These are phyloP conservation scores for Penaeus chinensis DNA, from an alignment of 1,140 invertebrate species.

Conservation along the genomic window DNA sequence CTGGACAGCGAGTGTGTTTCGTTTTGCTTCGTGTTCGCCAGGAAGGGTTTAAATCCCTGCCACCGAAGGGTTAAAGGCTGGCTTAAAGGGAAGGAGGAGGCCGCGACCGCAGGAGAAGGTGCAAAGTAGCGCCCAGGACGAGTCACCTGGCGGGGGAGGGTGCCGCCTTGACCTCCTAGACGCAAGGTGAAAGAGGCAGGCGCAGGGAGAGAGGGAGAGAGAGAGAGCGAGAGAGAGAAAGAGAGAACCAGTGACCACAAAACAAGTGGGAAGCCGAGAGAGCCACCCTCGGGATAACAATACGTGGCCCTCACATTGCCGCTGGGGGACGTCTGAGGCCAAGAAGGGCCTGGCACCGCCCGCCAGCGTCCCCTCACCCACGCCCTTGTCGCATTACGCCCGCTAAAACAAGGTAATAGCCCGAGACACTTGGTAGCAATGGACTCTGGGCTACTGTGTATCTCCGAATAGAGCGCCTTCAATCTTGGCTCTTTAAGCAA, in stretches of 20 bases:
- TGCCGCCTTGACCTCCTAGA: not conserved
- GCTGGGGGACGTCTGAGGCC: conserved; percentile 12
- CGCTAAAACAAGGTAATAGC: conserved; percentile 49
- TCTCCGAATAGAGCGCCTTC: not conserved
- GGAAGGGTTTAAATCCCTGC: not conserved
- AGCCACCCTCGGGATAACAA: conserved; percentile 27
- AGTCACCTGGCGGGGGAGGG: not conserved
- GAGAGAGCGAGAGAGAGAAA: not conserved
- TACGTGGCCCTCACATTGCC: conserved; percentile 35
- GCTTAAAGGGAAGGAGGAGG: not conserved
- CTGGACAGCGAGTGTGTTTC: conserved; percentile 6
- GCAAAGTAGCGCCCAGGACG: not conserved
- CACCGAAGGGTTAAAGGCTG: not conserved
- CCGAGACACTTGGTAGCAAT: conserved; percentile 50
- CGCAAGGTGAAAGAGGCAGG: not conserved
- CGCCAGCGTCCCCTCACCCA: conserved; percentile 5
- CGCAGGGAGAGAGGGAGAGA: conserved; percentile 16
- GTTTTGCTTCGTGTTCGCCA: conserved; percentile 24
- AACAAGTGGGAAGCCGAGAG: too few species aligned
- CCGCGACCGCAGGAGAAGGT: not conserved
- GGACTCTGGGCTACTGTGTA: conserved; percentile 39
- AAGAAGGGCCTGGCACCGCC: conserved; percentile 34
- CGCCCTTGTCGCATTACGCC: conserved; percentile 50
- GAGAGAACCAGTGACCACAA: too few species aligned
- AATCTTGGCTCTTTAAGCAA: too few species aligned